These are phyloP conservation scores for Dicyrtoma fusca DNA, from an alignment of 2,888 invertebrate genomes.

Conservation along the genomic window DNA sequence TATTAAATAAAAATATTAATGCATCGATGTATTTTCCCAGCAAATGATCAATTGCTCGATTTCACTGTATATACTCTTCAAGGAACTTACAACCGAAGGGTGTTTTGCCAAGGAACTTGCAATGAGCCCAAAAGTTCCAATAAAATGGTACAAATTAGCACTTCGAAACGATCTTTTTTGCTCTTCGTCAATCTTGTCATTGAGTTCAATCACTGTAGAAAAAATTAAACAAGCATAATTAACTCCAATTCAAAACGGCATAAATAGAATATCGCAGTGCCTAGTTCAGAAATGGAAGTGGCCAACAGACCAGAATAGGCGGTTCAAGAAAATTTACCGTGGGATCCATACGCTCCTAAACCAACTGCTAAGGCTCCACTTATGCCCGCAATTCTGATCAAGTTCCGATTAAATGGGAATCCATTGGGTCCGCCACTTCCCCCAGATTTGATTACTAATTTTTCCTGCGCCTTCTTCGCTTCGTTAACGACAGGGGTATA, in stretches of 20 bases:
- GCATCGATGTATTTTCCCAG: no score
- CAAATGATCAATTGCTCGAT: no score
- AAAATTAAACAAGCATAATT: not conserved
- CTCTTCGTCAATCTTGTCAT: slow-evolving; percentile 53
- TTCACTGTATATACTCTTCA: not conserved
- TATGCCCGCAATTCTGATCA: slow-evolving; percentile 50
- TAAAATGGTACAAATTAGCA: slow-evolving; percentile 54
- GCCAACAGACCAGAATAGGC: no score
- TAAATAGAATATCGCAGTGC: not conserved
- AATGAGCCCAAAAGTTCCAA: slow-evolving; percentile 54
- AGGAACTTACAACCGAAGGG: slow-evolving; percentile 46
- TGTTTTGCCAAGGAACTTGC: slow-evolving; percentile 47
- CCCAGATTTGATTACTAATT: not conserved
- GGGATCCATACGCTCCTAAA: slow-evolving; percentile 55
- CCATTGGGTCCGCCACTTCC: not conserved
- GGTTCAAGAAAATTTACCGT: slow-evolving; percentile 42
- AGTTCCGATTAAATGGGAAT: slow-evolving; percentile 34
- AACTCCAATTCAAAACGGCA: not conserved
- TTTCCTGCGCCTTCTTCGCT: not conserved
- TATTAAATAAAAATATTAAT: no score
- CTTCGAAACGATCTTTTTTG: slow-evolving; percentile 54
- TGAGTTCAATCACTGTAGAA: slow-evolving; percentile 49
- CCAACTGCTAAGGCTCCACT: slow-evolving; percentile 52
- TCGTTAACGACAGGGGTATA: slow-evolving; percentile 24
- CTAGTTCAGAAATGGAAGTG: not conserved